Base-by-base conservation (phyloP, 1,140 invertebrate species). In the Battus philenor region DNA sequence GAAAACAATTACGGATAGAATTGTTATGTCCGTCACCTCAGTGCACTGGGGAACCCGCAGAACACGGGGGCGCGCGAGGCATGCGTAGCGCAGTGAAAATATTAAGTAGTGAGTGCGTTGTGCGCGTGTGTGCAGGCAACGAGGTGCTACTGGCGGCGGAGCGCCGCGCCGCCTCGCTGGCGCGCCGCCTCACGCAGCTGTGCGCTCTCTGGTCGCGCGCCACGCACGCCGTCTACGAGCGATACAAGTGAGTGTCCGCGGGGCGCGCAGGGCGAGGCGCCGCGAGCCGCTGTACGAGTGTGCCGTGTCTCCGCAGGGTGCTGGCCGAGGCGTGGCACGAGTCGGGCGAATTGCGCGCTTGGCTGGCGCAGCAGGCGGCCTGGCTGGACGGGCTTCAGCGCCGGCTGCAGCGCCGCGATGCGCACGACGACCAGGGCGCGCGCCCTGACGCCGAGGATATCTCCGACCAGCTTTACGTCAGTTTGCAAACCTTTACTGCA, bases 361-460 rank as follows among this genome's bases (percentile, higher is more conserved):
- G 93, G 53, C 88, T 93, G 49, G 90, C 93, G 43, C 91, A 93
- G 65, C 94, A 96, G 83, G 91, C 88, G 49, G 92, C 93, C 33
- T 96, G 94, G 90, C 85, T 97, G 47, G 93, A 95, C 71, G 91
- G 92, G 48, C 81, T 97, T 50, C 92, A 95, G 65, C 93, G 92
- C 59, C 91, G 94, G 68, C 86, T 97, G 43, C 90, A 39, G 90
- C 52, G 91, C 36, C 30, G 43, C 10, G 34, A 22, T 1, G 16
- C 31, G 13, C 2, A n/a, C 26, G 26, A n/a, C 26, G 26, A 8
- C n/a, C 26, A 3, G 93, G 71, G 80, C 96, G 27, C 89, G 64
- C 92, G 92, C 52, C 93, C 92, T n/a, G 96, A 97, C 86, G 95
- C 95, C n/a, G 96, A 97, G 86, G 96, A 97, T 83, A 93, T 97